Evolutionary conservation across 2,113 vertebrate species (phyloP).

Genomic region (Nansenia antarctica): DNA sequence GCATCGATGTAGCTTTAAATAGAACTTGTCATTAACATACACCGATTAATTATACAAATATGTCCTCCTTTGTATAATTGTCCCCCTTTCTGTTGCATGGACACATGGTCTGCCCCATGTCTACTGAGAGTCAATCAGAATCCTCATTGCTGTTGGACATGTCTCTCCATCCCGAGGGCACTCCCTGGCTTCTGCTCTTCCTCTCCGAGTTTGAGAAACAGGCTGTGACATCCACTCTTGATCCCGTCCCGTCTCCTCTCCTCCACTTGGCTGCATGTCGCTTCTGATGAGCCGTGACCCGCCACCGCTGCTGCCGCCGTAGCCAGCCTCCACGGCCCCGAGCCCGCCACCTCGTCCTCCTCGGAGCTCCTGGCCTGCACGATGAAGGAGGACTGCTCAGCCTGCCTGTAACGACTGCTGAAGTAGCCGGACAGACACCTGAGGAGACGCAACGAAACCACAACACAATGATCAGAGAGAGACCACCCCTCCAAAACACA

Average conservation of each 20-base stretch:
- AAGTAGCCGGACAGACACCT: conserved; percentile 73
- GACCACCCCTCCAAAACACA: neutral
- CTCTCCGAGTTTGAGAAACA: conserved; percentile 35
- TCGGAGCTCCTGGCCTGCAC: conserved; percentile 51
- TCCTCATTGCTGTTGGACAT: neutral
- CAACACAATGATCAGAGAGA: neutral
- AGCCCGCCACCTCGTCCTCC: conserved; percentile 43
- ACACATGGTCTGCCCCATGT: too few relatives aligned
- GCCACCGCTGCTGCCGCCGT: conserved; percentile 40
- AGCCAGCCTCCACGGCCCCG: conserved; percentile 9
- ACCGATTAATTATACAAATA: too few relatives aligned
- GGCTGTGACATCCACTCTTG: conserved; percentile 48
- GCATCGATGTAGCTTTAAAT: too few relatives aligned
- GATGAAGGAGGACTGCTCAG: conserved; percentile 78
- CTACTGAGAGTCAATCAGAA: neutral
- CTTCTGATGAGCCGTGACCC: conserved; percentile 55
- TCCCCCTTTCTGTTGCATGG: too few relatives aligned
- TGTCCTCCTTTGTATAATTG: too few relatives aligned
- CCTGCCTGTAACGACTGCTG: conserved; percentile 66
- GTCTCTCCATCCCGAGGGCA: neutral
- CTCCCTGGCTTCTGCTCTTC: neutral
- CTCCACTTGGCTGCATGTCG: conserved; percentile 58
- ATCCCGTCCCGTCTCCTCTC: conserved; percentile 55
- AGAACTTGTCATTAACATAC: too few relatives aligned
- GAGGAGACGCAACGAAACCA: conserved; percentile 43